phyloP scores from a whole-genome alignment of 2,113 vertebrate genomes.

The Patagioenas fasciata region DNA sequence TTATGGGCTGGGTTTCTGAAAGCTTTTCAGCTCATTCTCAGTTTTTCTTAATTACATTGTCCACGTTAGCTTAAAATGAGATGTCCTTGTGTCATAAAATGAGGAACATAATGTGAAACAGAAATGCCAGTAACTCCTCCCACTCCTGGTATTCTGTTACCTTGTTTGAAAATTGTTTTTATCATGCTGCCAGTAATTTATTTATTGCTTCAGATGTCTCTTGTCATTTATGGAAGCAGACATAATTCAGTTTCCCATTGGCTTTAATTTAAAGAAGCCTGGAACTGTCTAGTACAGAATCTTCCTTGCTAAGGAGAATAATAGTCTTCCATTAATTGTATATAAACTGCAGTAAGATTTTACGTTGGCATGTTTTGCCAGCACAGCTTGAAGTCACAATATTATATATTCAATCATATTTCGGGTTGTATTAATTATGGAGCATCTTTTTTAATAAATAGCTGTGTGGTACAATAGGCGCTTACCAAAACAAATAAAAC shows the following conservation, averaged over 20 bases:
- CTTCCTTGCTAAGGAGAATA: not conserved
- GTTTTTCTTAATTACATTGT: not conserved
- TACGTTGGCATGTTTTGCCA: not conserved
- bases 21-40: not conserved
- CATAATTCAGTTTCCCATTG: not conserved
- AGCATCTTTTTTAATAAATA: not conserved
- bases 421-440: not conserved
- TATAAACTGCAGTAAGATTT: not conserved
- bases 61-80: not conserved
- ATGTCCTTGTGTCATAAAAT: not conserved
- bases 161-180: not conserved
- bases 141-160: fast-evolving
- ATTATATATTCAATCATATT: not conserved
- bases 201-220: not conserved
- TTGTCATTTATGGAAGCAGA: not conserved
- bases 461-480: not conserved
- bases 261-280: not conserved
- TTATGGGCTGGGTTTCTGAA: not conserved
- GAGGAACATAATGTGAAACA: not conserved
- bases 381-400: not conserved
- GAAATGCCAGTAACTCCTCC: not conserved
- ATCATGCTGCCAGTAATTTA: not conserved
- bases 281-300: not conserved
- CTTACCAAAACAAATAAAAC: not conserved
- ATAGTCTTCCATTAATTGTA: not conserved